Evolutionary conservation across 2,797 vertebrate species (phyloP).

Genomic region (Myotis planiceps): DNA sequence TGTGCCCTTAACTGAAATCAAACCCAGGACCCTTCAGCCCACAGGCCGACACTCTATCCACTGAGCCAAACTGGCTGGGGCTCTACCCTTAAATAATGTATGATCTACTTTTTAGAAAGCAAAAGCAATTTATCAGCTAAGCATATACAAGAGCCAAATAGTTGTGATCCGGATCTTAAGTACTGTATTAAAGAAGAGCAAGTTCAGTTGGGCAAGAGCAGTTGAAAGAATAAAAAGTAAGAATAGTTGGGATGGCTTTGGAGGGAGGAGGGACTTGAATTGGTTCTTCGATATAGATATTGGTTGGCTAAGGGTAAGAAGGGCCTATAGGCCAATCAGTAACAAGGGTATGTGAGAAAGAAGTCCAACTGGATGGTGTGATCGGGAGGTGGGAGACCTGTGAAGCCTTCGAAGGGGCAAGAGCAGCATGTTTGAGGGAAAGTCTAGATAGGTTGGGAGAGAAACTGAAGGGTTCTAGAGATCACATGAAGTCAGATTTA

Average conservation of each 20-base stretch:
- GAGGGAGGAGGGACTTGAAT: not conserved
- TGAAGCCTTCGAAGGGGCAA: not conserved
- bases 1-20: not conserved
- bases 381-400: not conserved
- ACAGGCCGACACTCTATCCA: not conserved
- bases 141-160: not conserved
- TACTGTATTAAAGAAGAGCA: not conserved
- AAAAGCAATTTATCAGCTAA: not conserved
- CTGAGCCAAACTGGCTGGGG: not conserved
- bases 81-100: not conserved
- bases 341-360: not conserved
- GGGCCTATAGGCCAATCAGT: not conserved
- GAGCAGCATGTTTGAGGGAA: not conserved
- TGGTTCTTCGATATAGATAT: not conserved
- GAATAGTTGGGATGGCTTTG: not conserved
- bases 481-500: not conserved
- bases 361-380: not conserved
- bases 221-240: not conserved
- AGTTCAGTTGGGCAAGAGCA: not conserved
- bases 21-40: not conserved
- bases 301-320: not conserved
- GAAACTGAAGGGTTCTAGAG: not conserved
- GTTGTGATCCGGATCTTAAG: not conserved
- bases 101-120: conserved; percentile 3
- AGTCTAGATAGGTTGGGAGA: not conserved